Base-by-base conservation (phyloP, 2,888 invertebrate genomes). In the Keiferia lycopersicella region DNA sequence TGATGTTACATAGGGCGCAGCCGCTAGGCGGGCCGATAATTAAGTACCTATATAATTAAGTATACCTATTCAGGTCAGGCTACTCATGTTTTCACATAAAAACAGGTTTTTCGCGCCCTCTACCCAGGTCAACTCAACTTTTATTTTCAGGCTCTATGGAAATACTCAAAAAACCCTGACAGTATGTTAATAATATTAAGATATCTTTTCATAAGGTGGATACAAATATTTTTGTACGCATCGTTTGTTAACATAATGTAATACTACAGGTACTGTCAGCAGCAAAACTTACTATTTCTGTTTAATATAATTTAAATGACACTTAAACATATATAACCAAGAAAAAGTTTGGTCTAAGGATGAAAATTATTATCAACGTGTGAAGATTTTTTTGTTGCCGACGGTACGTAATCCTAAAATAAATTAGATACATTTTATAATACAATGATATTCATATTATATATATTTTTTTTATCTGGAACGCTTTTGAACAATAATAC, bases 401-500 rank as follows among this genome's bases (percentile, higher is more conserved):
- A 18, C 16, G 6, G 26, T 56, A 56, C 22, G 16, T 56, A 56
- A 50, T 50, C 8, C 26, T 56, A 56, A 30, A n/a, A 26, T 26
- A 56, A 56, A 22, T 20, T 53, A 26, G 30, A 30, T 22, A 56
- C n/a, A 26, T 14, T 20, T 26, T 14, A 56, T 12, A 22, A 53
- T 22, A 53, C 10, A 12, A 26, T 56, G 56, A 56, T 56, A 56
- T 30, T 22, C 20, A 12, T 20, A 51, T 51, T 20, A 48, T 18
- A 18, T 10, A 4, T 26, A 26, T 26, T 26, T 50, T 10, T 45
- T 18, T 48, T 48, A 8, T 51, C 20, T 18, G 51, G 51, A 51
- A 20, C 51, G 18, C 14, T 56, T n/a, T 14, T n/a, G 56, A 56
- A 56, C 56, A 56, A 56, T 56, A 56, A 56, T 26, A 60, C 45